Evolutionary conservation across 2,888 invertebrate species (phyloP).

Genomic region (Polietes domitor): DNA sequence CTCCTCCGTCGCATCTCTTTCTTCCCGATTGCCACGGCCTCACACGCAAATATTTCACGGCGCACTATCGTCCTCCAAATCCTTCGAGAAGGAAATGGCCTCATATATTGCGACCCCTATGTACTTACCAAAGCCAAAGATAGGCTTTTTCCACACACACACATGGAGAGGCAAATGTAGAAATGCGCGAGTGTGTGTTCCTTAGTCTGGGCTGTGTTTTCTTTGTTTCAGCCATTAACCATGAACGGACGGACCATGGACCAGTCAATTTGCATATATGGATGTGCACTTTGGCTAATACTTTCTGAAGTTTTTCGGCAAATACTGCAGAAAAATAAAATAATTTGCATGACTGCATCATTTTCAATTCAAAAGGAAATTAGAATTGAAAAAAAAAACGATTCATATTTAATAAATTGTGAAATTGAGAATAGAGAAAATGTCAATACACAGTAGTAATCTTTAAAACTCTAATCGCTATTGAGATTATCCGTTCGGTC

Average conservation of each 20-base stretch:
- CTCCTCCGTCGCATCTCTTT: background rate
- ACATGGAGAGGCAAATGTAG: background rate
- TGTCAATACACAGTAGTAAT: too few species aligned
- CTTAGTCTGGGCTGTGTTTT: background rate
- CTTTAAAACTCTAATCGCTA: too few species aligned
- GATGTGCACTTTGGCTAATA: slow-evolving; percentile 1
- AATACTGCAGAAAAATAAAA: background rate
- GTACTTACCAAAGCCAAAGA: background rate
- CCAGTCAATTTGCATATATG: slow-evolving; percentile 23
- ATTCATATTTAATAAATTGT: too few species aligned
- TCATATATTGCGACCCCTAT: slow-evolving; percentile 5
- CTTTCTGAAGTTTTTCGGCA: background rate
- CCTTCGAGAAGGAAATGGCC: slow-evolving; percentile 30
- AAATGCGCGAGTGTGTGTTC: background rate
- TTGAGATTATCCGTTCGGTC: too few species aligned
- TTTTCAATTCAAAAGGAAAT: too few species aligned
- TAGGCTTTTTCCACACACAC: too few species aligned
- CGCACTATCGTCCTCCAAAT: slow-evolving; percentile 19
- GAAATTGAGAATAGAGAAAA: too few species aligned
- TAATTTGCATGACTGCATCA: too few species aligned
- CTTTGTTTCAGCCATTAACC: slow-evolving; percentile 11
- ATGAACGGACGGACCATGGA: background rate
- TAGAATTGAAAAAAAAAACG: too few species aligned
- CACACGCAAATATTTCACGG: slow-evolving; percentile 31
- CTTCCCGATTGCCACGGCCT: background rate